Evolutionary conservation across 1,140 invertebrate genomes (phyloP).

Genomic region (Aphis craccivora): DNA sequence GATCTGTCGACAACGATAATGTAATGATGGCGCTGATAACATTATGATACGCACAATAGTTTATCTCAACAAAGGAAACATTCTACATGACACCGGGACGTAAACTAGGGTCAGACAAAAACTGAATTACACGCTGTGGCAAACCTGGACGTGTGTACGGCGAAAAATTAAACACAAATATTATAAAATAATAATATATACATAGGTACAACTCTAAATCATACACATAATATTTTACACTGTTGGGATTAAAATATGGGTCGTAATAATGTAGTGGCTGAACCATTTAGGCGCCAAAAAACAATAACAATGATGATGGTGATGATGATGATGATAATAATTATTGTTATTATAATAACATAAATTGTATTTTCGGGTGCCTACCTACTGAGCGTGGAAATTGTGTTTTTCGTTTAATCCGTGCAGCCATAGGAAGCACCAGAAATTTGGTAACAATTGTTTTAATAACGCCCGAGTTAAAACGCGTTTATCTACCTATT

Average conservation of each 20-base stretch:
- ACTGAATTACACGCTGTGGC: background rate
- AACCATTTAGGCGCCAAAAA: constrained; percentile 32
- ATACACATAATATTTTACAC: background rate
- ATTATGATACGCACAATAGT: background rate
- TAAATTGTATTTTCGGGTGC: background rate
- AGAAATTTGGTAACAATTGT: background rate
- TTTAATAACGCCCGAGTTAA: background rate
- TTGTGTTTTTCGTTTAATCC: background rate
- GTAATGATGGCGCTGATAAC: background rate
- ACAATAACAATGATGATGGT: background rate
- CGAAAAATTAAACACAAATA: background rate
- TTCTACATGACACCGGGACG: background rate
- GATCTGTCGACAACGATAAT: background rate
- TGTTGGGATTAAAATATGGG: background rate
- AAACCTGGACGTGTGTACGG: background rate
- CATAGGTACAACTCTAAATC: background rate
- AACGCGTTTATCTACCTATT: background rate
- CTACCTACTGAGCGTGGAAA: background rate
- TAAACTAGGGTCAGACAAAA: background rate
- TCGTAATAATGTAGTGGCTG: background rate
- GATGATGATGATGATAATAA: too few relatives aligned
- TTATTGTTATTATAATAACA: background rate
- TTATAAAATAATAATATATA: background rate
- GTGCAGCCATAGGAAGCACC: background rate
- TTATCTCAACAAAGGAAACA: background rate